A percentile compares a stretch with the other conserved stretches of the same genome.
These are phyloP conservation scores for Nannoperca australis DNA, from an alignment of 2,797 vertebrate genomes.

Conservation along the genomic window DNA sequence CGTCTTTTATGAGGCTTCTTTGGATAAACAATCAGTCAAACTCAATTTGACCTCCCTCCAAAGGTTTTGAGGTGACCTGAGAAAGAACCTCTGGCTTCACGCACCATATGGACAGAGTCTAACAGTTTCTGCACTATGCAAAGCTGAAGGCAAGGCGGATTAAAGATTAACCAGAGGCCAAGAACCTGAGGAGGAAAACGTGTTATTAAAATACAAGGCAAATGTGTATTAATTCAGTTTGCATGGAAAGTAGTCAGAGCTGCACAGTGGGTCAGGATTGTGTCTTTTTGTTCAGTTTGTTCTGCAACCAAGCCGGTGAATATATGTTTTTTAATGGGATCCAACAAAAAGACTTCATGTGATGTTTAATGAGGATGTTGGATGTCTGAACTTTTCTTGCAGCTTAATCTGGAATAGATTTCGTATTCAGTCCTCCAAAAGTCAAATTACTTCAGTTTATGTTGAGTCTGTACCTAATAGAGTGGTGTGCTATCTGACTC, in stretches of 20 bases:
- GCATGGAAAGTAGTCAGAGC: no score
- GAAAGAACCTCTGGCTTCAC: background rate
- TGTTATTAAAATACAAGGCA: slow-evolving; percentile 5
- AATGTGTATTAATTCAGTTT: background rate
- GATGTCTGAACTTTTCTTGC: no score
- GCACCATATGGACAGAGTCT: background rate
- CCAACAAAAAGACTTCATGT: no score
- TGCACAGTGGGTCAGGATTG: no score
- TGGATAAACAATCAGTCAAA: background rate
- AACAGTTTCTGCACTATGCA: background rate
- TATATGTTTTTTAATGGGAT: background rate
- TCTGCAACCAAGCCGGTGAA: background rate
- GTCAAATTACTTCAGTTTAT: no score
- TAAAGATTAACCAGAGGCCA: background rate
- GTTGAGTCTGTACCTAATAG: no score
- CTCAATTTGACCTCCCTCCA: background rate
- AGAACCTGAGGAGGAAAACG: background rate
- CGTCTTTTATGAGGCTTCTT: background rate
- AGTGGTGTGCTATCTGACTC: no score
- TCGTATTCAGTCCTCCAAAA: no score
- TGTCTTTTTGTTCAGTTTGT: no score
- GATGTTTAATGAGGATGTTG: no score
- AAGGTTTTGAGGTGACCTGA: background rate
- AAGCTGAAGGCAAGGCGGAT: slow-evolving; percentile 8
- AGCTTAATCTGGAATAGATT: no score